A percentile compares a stretch with the other conserved stretches of the same genome.
Conservation (phyloP, 37 sponge, comb jelly and placozoan species). For the Aplysina aerophoba region DNA sequence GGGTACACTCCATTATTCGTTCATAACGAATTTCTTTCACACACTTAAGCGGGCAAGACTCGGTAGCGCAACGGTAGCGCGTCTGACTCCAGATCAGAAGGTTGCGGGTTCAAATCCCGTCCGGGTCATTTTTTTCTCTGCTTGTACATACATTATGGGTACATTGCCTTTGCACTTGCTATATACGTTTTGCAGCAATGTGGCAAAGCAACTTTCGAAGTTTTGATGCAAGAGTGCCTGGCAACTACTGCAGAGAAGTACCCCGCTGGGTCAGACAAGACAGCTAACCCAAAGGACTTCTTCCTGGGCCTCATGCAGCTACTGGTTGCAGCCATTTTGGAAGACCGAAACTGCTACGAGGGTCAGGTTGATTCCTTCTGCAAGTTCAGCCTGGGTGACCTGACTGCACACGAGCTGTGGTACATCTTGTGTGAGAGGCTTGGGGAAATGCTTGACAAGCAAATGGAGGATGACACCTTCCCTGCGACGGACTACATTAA, state of each 20-base stretch:
- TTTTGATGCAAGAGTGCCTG: constrained; percentile 61
- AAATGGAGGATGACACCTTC: constrained; percentile 46
- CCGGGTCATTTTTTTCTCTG: constrained; percentile 76
- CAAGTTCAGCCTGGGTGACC: constrained; percentile 56
- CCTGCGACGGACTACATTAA: constrained; percentile 58
- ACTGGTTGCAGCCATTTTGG: constrained; percentile 52
- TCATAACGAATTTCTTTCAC: not conserved
- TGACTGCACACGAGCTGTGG: constrained; percentile 65
- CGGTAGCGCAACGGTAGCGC: constrained; percentile 97
- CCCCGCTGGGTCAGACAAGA: constrained; percentile 51
- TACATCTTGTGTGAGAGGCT: constrained; percentile 45
- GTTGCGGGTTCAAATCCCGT: constrained; percentile 97
- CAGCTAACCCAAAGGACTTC: constrained; percentile 65
- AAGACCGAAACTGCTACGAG: constrained; percentile 65
- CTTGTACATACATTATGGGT: not conserved
- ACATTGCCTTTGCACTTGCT: not conserved
- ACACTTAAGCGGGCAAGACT: constrained; percentile 49
- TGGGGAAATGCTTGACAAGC: constrained; percentile 52
- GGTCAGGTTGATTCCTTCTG: constrained; percentile 48
- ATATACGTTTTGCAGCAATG: constrained; percentile 48
- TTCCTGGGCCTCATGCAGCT: constrained; percentile 54
- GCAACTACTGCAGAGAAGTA: constrained; percentile 31
- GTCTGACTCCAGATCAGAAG: constrained; percentile 98
- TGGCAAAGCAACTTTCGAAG: constrained; percentile 72
- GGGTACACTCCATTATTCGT: not conserved